phyloP scores from a whole-genome alignment of 2,797 vertebrate genomes.

The Amazona finschi region DNA sequence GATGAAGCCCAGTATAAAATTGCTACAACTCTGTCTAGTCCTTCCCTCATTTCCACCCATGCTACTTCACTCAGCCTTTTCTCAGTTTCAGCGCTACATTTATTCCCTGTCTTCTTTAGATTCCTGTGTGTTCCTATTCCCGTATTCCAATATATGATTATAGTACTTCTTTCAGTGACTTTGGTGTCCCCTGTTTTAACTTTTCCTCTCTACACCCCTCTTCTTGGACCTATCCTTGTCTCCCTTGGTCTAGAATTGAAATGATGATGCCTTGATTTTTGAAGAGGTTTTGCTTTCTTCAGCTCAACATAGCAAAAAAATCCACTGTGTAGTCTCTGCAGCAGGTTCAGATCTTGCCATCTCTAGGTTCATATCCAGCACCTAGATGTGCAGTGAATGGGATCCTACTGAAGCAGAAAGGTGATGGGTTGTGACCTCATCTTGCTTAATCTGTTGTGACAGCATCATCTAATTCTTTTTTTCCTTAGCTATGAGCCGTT shows the following conservation, averaged over 20 bases:
- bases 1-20: not conserved
- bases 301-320: not conserved
- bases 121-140: not conserved
- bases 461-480: not conserved
- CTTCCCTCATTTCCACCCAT: not conserved
- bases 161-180: not conserved
- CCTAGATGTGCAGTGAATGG: not conserved
- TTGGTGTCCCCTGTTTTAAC: not conserved
- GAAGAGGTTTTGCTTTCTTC: not conserved
- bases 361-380: not conserved
- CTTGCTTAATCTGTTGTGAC: not conserved
- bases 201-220: not conserved
- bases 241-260: not conserved
- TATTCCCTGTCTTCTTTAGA: not conserved
- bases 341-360: not conserved
- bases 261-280: not conserved
- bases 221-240: not conserved
- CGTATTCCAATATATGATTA: not conserved
- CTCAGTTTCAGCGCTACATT: not conserved
- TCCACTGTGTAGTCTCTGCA: not conserved
- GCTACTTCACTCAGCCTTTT: not conserved
- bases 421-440: not conserved
- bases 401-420: not conserved
- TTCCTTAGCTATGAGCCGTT: not conserved
- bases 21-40: not conserved